Evolutionary conservation across 2,888 invertebrate genomes (phyloP), one percentile per base, ranked within the genome.

Genomic region (Timema podura): DNA sequence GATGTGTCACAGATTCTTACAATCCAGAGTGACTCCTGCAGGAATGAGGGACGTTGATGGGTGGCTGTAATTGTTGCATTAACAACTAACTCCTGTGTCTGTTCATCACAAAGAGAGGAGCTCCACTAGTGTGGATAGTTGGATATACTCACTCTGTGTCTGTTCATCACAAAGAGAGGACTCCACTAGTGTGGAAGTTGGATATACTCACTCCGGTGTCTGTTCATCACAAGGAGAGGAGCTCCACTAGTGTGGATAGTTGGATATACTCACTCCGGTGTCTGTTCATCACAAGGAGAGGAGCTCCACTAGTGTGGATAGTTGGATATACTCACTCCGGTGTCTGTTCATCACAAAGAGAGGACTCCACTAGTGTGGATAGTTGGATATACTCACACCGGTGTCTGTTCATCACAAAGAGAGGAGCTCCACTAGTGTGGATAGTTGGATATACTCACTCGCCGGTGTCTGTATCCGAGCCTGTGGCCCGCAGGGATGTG

Each of bases 121-220:
- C n/a, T n/a, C n/a, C n/a, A n/a, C n/a, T n/a, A n/a, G n/a, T n/a
- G 49, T 10, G 10, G 49, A 13, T 9, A 49, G 49, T 9, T 9
- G 49, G 49, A 13, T 10, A 8, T n/a, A 69, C 69, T 65, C 10
- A 69, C 69, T 69, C 83, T 64, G 57, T 54, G 69, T 64, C 16
- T 69, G 64, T 65, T 80, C 79, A 73, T 82, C 83, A 15, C 83
- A 83, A 64, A 83, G 85, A 54, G 84, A 79, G 11, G 85, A 86
- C 69, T 93, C 85, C n/a, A 90, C 85, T 69, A 83, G 81, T 1
- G 88, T 87, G 81, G 93, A 90, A 89, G 83, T 48, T 85, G 80
- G 67, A 90, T 87, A 8, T n/a, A n/a, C 30, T 30, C 30, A 1
- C 30, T 2, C 3, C 30, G 1, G 30, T 30, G 30, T 30, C 30